Evolutionary conservation across 2,888 invertebrate genomes (phyloP), one percentile per base, ranked within the genome.

Genomic region (Ornithoptera priamus): DNA sequence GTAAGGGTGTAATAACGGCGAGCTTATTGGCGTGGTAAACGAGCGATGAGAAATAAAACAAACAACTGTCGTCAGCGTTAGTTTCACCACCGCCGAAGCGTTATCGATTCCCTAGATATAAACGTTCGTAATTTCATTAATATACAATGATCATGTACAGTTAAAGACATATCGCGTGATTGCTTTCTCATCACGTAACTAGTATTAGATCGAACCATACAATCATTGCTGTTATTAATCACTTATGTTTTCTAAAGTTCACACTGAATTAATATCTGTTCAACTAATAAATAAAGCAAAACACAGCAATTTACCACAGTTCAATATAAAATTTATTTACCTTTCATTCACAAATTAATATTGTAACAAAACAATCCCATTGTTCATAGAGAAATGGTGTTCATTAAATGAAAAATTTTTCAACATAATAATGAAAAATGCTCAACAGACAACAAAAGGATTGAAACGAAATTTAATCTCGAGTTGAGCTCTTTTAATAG

Each of bases 11-110:
- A 80, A 82, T 85, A 80, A 80, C 82, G 78, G 80, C 75, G 80
- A 88, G 86, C 80, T 86, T 86, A 87, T 84, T 83, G 81, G 79
- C 78, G 80, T 78, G 74, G 78, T 80, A 85, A 90, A 89, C 85
- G 87, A 85, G 84, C 80, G 75, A 75, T 78, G 79, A 78, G 81
- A 83, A 87, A 88, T 89, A 88, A 89, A 90, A 89, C 87, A 89
- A 85, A 90, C 88, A 91, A 90, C 83, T 88, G 86, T 89, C 87
- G 89, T 90, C 90, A 90, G 81, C 85, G 83, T 81, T 85, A 85
- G 83, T 81, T 84, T 79, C 74, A 78, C 80, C 74, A 78, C 74
- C 70, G 69, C 73, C 68, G 67, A 60, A 18, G 53, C 67, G 39
- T 60, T 64, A 53, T 69, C 56, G 36, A 65, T 56, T 36, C n/a